Evolutionary conservation across 2,888 invertebrate genomes (phyloP), one percentile per base, ranked within the genome.

Genomic region (Drosophila hamatofila): DNA sequence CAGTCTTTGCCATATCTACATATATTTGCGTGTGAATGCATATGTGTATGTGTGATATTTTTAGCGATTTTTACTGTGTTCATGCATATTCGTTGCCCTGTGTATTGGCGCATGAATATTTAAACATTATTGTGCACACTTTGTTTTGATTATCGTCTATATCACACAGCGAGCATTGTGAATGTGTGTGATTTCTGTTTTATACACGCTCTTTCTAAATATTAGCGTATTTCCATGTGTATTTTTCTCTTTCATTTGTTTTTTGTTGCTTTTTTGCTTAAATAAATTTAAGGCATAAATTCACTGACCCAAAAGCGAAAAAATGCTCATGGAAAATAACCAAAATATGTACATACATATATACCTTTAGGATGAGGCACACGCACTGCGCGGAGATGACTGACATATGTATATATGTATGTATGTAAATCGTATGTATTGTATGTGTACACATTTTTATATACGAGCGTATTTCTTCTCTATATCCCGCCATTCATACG

Each of bases 201-300:
- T 88, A 25, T 39, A 49, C 75, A 75, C 73, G 66, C 78, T 86
- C 73, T 83, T 83, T 84, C 87, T 83, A 80, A 88, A 86, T 88
- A 86, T 57, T 42, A 66, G 65, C 66, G 59, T 55, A 37, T 62
- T 62, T 56, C 23, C 7, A 48, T 57, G 54, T 59, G 41, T 44
- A 18, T 39, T 60, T 60, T 44, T 25, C 21, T 23, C 35, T 21
- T 21, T 49, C 14, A n/a, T 55, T 33, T 51, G 25, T 39, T 63
- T 49, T 30, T 48, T 48, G 23, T 6, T 35, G 2, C 2, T 54
- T 48, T 48, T 56, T 48, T 41, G 49, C 46, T 66, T 67, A 70
- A 80, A 62, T 57, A 44, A 51, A 39, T 57, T 23, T 18, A n/a
- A 39, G 57, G 54, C 41, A 48, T 66, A 48, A 60, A 48, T 72